These are phyloP conservation scores for Protosalanx chinensis DNA, from an alignment of 2,797 vertebrate species.

Conservation along the genomic window DNA sequence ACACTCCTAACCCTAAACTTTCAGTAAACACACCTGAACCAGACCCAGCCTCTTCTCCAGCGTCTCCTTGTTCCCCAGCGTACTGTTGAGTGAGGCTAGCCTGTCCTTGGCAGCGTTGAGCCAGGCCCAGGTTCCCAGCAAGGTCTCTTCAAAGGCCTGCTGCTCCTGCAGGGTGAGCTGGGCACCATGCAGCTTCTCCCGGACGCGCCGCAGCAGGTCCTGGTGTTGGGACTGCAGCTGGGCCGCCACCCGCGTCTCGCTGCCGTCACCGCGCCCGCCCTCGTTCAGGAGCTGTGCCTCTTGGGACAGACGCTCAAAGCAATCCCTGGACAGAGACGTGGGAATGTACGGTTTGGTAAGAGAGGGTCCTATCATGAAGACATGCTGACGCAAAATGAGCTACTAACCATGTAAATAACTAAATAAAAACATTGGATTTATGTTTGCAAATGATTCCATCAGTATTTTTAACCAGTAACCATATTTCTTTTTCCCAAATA, in stretches of 20 bases:
- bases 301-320: slow-evolving; percentile 87
- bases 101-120: slow-evolving; percentile 83
- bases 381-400: neutral
- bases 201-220: slow-evolving; percentile 78
- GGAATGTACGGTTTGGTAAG: neutral
- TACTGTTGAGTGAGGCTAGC: slow-evolving; percentile 81
- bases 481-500: too few species aligned
- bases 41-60: slow-evolving; percentile 84
- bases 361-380: neutral
- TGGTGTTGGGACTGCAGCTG: slow-evolving; percentile 87
- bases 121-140: slow-evolving; percentile 87
- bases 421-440: neutral
- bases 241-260: slow-evolving; percentile 80
- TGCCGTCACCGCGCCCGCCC: slow-evolving; percentile 81
- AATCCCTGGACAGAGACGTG: slow-evolving; percentile 74
- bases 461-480: too few species aligned
- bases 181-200: slow-evolving; percentile 79
- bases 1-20: too few species aligned
- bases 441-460: too few species aligned
- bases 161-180: slow-evolving; percentile 91
- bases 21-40: slow-evolving; percentile 80
- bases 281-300: slow-evolving; percentile 85
- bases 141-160: slow-evolving; percentile 87
- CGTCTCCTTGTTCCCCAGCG: slow-evolving; percentile 81
- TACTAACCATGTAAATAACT: too few species aligned